Evolutionary conservation across 2,113 vertebrate genomes (phyloP), one percentile per base, ranked within the genome.

Genomic region (Urocynchramus pylzowi): DNA sequence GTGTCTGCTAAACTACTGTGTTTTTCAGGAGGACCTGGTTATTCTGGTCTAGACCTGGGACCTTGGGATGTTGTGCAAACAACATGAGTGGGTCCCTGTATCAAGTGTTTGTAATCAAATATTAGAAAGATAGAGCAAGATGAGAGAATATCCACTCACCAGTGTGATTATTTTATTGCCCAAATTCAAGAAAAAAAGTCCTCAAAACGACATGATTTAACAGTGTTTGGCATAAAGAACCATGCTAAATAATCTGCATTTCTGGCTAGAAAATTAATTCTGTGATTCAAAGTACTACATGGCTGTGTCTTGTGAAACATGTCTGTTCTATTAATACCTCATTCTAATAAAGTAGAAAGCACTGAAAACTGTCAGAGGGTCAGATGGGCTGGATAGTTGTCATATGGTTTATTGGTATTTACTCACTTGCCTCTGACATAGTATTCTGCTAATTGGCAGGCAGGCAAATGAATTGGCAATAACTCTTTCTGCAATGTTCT

Each of bases 341-440:
- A 35, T 90, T 92, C 75, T 68, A 92, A 84, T 95, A 86, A 90
- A 96, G 79, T 57, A 52, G 64, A 90, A 94, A 90, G 83, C 83
- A 59, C 28, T 93, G 63, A 75, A 88, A 93, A 16, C 56, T 90
- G 71, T 86, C 67, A 81, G 63, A 71, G 44, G 70, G 87, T 96
- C 92, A 92, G 77, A 91, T 73, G 78, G 37, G 78, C 59, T 90
- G 87, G 89, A 81, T 70, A 88, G 88, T 39, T 96, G 83, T 93
- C 82, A 75, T 89, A 82, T 84, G 91, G 92, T 89, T 97, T 95
- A 84, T 78, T 90, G 59, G 64, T 94, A 80, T 94, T 94, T 96
- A 86, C 37, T 96, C 63, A 47, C 70, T 93, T 70, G 87, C 87
- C 71, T 96, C 82, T 88, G 85, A 96, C 60, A 84, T 31, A 61